These are phyloP conservation scores for Dendroctonus ponderosae DNA, from an alignment of 1,140 invertebrate species.

Conservation along the genomic window DNA sequence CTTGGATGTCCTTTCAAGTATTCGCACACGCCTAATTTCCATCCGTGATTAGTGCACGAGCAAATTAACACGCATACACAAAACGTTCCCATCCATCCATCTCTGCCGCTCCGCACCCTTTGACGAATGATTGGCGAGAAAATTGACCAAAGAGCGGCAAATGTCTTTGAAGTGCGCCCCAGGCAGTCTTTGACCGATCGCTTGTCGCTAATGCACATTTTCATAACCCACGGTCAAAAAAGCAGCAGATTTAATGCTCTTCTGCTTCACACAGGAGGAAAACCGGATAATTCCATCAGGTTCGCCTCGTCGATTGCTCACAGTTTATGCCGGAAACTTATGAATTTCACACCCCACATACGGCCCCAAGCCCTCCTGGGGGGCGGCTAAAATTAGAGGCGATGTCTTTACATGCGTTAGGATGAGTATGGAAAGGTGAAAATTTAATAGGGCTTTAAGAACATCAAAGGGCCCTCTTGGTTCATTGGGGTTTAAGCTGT, in stretches of 20 bases:
- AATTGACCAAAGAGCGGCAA: constrained; percentile 22
- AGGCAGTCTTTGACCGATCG: constrained; percentile 13
- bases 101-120: constrained; percentile 9
- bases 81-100: not conserved
- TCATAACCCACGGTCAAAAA: constrained; percentile 22
- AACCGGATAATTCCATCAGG: constrained; percentile 7
- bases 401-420: constrained; percentile 5
- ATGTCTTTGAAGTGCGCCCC: constrained; percentile 12
- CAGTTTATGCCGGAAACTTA: not conserved
- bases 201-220: constrained; percentile 11
- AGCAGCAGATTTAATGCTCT: constrained; percentile 20
- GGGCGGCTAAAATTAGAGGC: constrained; percentile 10
- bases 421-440: constrained; percentile 24
- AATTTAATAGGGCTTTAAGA: constrained; percentile 17
- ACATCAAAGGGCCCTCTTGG: constrained; percentile 18
- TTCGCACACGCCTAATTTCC: too few relatives aligned
- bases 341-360: constrained; percentile 19
- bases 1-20: too few relatives aligned
- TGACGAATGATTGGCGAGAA: constrained; percentile 15
- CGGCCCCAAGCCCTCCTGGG: not conserved
- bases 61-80: constrained; percentile 7
- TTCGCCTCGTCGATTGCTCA: not conserved
- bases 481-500: constrained; percentile 24
- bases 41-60: not conserved
- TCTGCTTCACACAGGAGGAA: not conserved